Evolutionary conservation across 2,113 vertebrate species (phyloP).

Genomic region (Boleophthalmus pectinirostris): DNA sequence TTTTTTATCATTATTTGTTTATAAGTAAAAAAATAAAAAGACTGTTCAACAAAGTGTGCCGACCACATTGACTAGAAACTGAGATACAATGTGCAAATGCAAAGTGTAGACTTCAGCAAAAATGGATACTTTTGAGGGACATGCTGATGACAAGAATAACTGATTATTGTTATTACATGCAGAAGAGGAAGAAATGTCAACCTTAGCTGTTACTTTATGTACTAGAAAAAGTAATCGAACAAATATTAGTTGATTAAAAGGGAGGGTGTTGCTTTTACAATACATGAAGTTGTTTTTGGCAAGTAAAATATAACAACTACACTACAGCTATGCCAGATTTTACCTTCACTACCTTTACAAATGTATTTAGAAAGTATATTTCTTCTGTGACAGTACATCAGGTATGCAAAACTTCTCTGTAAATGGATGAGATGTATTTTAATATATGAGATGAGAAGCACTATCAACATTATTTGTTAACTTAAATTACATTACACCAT

Average conservation of each 20-base stretch:
- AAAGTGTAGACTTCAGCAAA: too few relatives aligned
- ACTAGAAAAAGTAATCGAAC: not conserved
- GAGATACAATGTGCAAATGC: too few relatives aligned
- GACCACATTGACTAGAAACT: not conserved
- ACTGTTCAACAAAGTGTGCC: too few relatives aligned
- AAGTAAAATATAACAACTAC: not conserved
- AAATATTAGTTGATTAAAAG: not conserved
- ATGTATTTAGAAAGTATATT: too few relatives aligned
- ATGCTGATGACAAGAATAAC: too few relatives aligned
- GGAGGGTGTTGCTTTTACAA: not conserved
- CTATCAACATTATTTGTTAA: not conserved
- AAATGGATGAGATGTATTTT: not conserved
- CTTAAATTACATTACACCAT: not conserved
- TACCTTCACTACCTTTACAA: not conserved
- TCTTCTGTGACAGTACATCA: too few relatives aligned
- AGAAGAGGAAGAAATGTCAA: not conserved
- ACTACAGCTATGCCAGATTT: not conserved
- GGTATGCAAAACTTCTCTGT: not conserved
- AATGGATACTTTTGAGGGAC: too few relatives aligned
- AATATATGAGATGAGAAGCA: not conserved
- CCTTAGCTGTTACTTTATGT: not conserved
- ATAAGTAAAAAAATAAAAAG: not conserved
- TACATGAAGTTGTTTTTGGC: not conserved
- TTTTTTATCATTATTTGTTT: slow-evolving; percentile 6
- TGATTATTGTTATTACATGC: too few relatives aligned